Evolutionary conservation across 2,797 vertebrate genomes (phyloP).

Genomic region (Amazona ochrocephala): DNA sequence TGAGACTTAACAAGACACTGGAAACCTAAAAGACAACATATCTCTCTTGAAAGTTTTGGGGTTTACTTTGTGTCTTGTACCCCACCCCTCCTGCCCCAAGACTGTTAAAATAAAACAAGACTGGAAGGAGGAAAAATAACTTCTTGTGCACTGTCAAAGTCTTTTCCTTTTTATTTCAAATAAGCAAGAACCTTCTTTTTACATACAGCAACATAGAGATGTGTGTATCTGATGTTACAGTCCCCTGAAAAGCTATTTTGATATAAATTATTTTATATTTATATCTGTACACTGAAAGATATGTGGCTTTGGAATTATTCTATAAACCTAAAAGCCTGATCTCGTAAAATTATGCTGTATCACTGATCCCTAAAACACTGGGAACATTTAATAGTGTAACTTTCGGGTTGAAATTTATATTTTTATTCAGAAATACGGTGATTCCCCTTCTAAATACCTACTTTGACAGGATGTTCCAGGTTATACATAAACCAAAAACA

Average conservation of each 20-base stretch:
- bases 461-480: background rate
- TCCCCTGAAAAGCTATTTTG: background rate
- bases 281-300: background rate
- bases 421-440: background rate
- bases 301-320: background rate
- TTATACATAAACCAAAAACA: background rate
- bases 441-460: background rate
- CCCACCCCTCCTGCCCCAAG: background rate
- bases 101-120: background rate
- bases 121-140: accelerated
- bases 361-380: background rate
- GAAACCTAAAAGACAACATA: background rate
- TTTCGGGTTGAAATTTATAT: background rate
- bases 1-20: background rate
- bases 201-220: background rate
- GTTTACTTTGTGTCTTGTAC: background rate
- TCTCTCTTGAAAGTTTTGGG: background rate
- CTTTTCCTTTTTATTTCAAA: background rate
- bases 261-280: background rate
- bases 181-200: background rate
- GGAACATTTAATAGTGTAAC: background rate
- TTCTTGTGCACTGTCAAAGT: background rate
- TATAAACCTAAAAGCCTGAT: background rate
- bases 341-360: background rate
- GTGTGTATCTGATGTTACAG: background rate